phyloP scores from a whole-genome alignment of 1,140 invertebrate genomes.

The Batillaria attramentaria region DNA sequence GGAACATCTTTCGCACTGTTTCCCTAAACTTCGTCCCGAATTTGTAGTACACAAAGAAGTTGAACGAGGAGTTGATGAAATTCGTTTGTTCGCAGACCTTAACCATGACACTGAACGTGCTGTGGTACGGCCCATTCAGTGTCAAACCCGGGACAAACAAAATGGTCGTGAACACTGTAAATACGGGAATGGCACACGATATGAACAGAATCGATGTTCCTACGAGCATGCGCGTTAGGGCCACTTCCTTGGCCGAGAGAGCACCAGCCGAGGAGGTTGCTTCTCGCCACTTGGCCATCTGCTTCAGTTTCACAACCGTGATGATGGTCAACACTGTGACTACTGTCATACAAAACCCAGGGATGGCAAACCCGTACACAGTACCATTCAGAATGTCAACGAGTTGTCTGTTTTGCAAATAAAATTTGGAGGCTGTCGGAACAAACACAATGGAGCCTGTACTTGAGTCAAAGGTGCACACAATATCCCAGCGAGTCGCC shows the following conservation, averaged over 20 bases:
- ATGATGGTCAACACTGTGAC: neutral
- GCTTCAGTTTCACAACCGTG: neutral
- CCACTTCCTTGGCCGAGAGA: neutral
- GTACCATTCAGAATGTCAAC: neutral
- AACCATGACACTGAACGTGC: neutral
- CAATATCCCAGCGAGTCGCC: neutral
- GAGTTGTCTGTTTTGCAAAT: neutral
- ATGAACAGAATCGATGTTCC: constrained; percentile 3
- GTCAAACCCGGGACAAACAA: neutral
- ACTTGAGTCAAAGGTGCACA: neutral
- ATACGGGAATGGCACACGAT: neutral
- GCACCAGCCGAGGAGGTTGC: neutral
- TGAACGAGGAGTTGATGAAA: neutral
- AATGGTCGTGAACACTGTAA: neutral
- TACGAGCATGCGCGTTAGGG: neutral
- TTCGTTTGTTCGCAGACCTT: neutral
- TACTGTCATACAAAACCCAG: neutral
- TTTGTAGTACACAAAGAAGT: neutral
- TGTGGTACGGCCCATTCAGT: neutral
- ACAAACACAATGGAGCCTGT: neutral
- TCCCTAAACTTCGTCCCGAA: constrained; percentile 4
- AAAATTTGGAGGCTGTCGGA: neutral
- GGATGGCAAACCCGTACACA: neutral
- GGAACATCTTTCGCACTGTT: neutral
- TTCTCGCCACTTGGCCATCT: neutral